Evolutionary conservation across 1,140 invertebrate species (phyloP).

Genomic region (Trypoxylus dichotomus): DNA sequence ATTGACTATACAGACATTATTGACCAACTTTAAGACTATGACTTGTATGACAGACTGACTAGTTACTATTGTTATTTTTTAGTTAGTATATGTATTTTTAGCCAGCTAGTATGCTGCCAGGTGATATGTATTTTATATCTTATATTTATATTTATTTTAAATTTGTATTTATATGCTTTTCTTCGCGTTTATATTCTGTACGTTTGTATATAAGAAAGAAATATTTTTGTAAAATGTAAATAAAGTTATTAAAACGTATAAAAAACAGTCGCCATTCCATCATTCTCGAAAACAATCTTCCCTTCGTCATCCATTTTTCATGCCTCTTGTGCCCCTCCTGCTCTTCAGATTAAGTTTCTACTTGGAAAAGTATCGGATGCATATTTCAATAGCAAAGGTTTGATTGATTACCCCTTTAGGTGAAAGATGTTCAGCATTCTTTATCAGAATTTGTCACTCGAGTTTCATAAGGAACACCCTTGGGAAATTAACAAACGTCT

Average conservation of each 20-base stretch:
- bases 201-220: constrained; percentile 17
- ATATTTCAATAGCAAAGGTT: neutral
- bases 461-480: neutral
- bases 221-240: constrained; percentile 11
- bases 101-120: constrained; percentile 34
- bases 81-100: constrained; percentile 21
- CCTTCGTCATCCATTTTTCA: too few relatives aligned
- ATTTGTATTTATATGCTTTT: constrained; percentile 28
- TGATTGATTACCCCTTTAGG: neutral
- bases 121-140: constrained; percentile 31
- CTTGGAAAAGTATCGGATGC: too few relatives aligned
- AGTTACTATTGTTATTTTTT: neutral
- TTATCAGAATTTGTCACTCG: neutral
- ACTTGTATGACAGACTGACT: constrained; percentile 18
- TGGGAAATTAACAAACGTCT: neutral
- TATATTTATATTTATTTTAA: constrained; percentile 28
- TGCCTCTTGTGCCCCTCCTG: too few relatives aligned
- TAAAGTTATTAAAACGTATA: neutral
- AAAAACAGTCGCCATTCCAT: too few relatives aligned
- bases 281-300: too few relatives aligned
- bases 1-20: neutral
- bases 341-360: neutral
- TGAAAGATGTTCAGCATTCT: neutral
- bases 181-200: constrained; percentile 11
- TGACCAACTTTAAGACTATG: neutral